Evolutionary conservation across 2,888 invertebrate genomes (phyloP).

Genomic region (Eurytoma adleriae): DNA sequence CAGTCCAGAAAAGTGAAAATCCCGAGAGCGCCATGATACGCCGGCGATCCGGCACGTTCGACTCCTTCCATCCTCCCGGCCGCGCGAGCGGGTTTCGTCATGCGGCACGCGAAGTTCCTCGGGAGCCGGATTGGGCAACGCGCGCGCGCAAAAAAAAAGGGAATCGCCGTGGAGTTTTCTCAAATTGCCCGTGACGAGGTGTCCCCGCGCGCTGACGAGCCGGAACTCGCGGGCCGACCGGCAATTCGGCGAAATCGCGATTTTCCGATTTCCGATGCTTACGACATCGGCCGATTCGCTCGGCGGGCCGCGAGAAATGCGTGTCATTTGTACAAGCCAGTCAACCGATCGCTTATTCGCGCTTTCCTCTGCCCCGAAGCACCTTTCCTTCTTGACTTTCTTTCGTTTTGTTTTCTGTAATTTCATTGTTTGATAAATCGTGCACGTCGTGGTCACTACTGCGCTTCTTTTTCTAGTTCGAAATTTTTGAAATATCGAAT

Average conservation of each 20-base stretch:
- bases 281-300: too few species aligned
- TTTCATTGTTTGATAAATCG: too few species aligned
- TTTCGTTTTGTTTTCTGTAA: too few species aligned
- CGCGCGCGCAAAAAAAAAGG: neutral
- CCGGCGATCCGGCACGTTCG: conserved; percentile 20
- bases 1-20: conserved; percentile 45
- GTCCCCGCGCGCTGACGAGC: neutral
- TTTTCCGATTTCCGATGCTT: neutral
- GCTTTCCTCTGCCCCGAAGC: too few species aligned
- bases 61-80: neutral
- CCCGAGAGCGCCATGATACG: conserved; percentile 15
- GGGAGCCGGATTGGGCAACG: too few species aligned
- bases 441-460: too few species aligned
- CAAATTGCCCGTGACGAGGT: neutral
- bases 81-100: conserved; percentile 19
- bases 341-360: too few species aligned
- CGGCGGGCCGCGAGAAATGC: too few species aligned
- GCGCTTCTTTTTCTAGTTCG: too few species aligned
- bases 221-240: neutral
- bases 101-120: conserved; percentile 14
- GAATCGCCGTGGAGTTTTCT: neutral
- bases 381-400: too few species aligned
- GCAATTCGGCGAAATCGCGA: conserved; percentile 1
- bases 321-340: too few species aligned
- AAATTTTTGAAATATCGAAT: too few species aligned